Conservation (phyloP, 2,113 vertebrate species). For the Triplophysa tibetana region DNA sequence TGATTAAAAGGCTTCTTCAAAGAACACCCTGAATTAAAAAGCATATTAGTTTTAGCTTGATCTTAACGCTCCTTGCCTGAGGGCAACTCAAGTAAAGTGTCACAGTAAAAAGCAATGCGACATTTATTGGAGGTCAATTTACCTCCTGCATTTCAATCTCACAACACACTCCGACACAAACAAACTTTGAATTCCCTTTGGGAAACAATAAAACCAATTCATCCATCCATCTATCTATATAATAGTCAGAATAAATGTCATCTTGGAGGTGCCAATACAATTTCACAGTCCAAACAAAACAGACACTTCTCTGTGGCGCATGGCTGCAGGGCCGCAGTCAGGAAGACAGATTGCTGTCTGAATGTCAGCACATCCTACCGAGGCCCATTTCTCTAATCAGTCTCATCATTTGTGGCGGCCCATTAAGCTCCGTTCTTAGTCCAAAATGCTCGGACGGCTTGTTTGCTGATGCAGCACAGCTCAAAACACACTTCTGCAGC, state of each 20-base stretch:
- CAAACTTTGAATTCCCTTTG: not conserved
- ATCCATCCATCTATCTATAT: not conserved
- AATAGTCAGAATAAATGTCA: not conserved
- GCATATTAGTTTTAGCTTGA: no score
- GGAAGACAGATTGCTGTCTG: not conserved
- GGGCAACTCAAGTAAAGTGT: no score
- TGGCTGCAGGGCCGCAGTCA: not conserved
- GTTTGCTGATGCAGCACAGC: conserved; percentile 30
- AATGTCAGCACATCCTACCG: conserved; percentile 15
- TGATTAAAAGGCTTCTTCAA: no score
- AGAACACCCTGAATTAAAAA: no score
- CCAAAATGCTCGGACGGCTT: not conserved
- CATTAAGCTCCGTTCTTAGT: conserved; percentile 12
- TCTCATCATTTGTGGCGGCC: not conserved
- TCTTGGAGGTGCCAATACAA: not conserved
- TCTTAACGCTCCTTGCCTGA: no score
- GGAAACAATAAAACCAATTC: not conserved
- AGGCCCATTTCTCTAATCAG: conserved; percentile 3
- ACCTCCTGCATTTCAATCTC: no score
- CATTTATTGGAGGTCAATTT: no score
- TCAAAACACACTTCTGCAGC: conserved; percentile 4
- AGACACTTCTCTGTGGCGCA: not conserved
- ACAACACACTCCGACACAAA: not conserved
- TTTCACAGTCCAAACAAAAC: not conserved
- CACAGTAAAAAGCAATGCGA: no score